Evolutionary conservation across 2,888 invertebrate genomes (phyloP).

Genomic region (Cosmia pyralina): DNA sequence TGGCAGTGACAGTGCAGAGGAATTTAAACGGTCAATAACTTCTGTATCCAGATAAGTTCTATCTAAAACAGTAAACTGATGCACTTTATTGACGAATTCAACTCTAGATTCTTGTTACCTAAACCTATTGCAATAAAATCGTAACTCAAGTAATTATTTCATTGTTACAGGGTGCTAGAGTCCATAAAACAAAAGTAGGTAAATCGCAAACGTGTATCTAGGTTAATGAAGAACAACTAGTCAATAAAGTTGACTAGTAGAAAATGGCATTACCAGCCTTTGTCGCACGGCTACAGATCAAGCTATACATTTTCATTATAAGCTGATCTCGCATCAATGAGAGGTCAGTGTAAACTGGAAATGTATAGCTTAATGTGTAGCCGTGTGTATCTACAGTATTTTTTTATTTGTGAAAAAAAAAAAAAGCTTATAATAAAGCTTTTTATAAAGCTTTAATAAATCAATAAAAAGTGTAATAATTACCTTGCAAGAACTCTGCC

Average conservation of each 20-base stretch:
- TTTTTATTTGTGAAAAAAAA: background rate
- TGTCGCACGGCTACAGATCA: no score
- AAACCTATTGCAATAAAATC: background rate
- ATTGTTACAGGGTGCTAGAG: background rate
- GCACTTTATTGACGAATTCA: background rate
- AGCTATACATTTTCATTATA: no score
- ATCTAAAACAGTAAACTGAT: background rate
- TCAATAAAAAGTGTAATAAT: background rate
- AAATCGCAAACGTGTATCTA: background rate
- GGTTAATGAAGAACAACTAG: background rate
- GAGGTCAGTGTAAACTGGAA: no score
- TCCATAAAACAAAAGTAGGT: background rate
- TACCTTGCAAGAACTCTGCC: conserved; percentile 86
- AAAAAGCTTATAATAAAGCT: no score
- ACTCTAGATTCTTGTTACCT: background rate
- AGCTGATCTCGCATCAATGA: no score
- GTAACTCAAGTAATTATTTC: conserved; percentile 12
- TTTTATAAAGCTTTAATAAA: background rate
- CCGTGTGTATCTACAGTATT: no score
- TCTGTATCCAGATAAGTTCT: background rate
- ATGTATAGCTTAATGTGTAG: no score
- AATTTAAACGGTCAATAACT: background rate
- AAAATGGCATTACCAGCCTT: background rate
- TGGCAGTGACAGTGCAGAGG: background rate
- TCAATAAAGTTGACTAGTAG: background rate